These are phyloP conservation scores for Pseudotriccus pelzelni DNA, from an alignment of 2,797 vertebrate species.

Conservation along the genomic window DNA sequence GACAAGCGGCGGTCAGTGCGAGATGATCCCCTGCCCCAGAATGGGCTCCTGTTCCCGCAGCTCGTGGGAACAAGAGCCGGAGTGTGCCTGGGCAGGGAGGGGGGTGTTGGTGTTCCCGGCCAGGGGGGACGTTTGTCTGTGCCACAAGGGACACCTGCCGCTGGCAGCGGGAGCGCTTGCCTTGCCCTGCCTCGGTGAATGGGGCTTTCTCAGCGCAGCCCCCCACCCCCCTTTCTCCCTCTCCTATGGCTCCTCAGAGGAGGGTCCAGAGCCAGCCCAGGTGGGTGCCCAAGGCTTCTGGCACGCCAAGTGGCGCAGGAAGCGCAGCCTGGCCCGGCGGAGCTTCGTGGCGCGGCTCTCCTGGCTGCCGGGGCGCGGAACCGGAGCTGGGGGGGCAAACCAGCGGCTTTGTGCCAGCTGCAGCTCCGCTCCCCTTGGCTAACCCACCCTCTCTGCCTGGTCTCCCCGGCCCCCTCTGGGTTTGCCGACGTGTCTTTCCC, in stretches of 20 bases:
- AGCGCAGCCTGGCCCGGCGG: not conserved
- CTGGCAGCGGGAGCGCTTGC: not conserved
- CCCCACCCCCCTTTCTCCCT: not conserved
- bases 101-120: not conserved
- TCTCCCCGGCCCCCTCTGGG: not conserved
- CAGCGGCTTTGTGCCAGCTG: not conserved
- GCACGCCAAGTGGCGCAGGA: not conserved
- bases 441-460: accelerated
- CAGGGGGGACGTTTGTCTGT: not conserved
- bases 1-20: not conserved
- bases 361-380: not conserved
- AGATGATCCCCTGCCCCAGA: not conserved
- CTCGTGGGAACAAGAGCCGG: not conserved
- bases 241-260: not conserved
- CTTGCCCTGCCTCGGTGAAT: not conserved
- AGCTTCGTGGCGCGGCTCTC: not conserved
- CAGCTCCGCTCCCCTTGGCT: not conserved
- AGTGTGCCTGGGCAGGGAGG: not conserved
- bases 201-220: not conserved
- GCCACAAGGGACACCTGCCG: not conserved
- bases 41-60: not conserved
- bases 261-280: not conserved
- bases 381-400: not conserved
- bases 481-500: not conserved
- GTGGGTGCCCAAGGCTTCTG: not conserved